Base-by-base conservation (phyloP, 2,113 vertebrate genomes). In the Gallinago jamesoni region DNA sequence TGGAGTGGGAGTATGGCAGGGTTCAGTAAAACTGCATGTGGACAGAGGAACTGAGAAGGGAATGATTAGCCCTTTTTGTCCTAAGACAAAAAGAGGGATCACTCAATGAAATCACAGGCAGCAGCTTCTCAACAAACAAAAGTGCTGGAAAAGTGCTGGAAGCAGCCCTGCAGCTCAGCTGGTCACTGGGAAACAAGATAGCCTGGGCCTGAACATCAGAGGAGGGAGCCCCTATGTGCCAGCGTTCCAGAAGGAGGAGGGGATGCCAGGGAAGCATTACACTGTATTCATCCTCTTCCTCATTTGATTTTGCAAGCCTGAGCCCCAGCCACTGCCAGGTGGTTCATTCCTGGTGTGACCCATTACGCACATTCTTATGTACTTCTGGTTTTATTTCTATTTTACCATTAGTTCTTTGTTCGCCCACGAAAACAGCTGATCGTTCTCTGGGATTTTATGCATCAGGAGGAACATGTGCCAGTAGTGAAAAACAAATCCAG, bases 401-500 rank as follows among this genome's bases (percentile, higher is more conserved):
- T 94, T 90, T 81, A 50, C 43, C 2, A 1, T 53, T 33, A 45
- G 81, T 52, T 77, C 76, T 89, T 90, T 81, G 45, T 62, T 94
- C 1, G 3, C 28, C 25, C 43, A 17, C 27, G 48, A 37, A 81
- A 90, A 37, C 14, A 47, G 28, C 73, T 74, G 66, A 31, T 48
- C 12, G 12, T 62, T 90, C 90, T 77, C 69, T 52, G 43, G 47
- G 73, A 84, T 92, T 90, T 64, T 25, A 21, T 69, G 41, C 66
- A 52, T 77, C 73, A 43, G 76, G 62, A 94, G 56, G 73, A 94
- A 81, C 70, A 79, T 41, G 78, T 88, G 93, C 67, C 69, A 91
- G 84, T 43, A 90, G 63, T 48, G 90, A 90, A 94, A 94, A 93
- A 84, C 60, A 92, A 91, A 89, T 63, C 5, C 7, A 82, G 68